These are phyloP conservation scores for Prunella fulvescens DNA, from an alignment of 2,113 vertebrate species.

Conservation along the genomic window DNA sequence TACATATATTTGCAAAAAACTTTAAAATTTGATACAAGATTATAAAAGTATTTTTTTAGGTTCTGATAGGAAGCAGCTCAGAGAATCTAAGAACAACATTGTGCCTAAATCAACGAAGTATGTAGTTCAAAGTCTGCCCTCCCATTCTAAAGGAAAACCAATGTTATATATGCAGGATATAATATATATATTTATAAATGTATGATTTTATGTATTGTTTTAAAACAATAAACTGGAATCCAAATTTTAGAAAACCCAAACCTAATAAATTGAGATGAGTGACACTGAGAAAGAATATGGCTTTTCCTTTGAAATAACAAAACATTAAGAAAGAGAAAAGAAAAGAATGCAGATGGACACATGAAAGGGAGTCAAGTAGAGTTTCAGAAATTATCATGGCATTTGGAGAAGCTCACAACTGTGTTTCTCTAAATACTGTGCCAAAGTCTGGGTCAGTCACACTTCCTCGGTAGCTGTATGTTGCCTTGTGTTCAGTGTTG, in stretches of 20 bases:
- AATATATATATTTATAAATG: conserved; percentile 76
- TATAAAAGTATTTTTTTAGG: conserved; percentile 68
- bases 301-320: conserved; percentile 43
- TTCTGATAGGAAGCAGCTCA: conserved; percentile 56
- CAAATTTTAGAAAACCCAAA: conserved; percentile 46
- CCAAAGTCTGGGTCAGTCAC: conserved; percentile 54
- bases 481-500: conserved; percentile 40
- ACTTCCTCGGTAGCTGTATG: conserved; percentile 1
- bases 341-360: not conserved
- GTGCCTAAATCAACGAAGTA: conserved; percentile 31
- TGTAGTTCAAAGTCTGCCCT: conserved; percentile 33
- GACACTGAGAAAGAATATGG: conserved; percentile 14
- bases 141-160: conserved; percentile 56
- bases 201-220: conserved; percentile 66
- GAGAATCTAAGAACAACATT: conserved; percentile 20
- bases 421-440: conserved; percentile 46
- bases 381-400: not conserved
- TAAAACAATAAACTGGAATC: conserved; percentile 72
- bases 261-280: not conserved
- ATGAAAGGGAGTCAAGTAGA: not conserved
- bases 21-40: conserved; percentile 62
- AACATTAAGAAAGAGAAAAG: not conserved
- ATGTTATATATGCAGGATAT: conserved; percentile 67
- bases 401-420: conserved; percentile 6
- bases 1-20: conserved; percentile 48